Evolutionary conservation across 1,140 invertebrate species (phyloP).

Genomic region (Drosophila sechellia): DNA sequence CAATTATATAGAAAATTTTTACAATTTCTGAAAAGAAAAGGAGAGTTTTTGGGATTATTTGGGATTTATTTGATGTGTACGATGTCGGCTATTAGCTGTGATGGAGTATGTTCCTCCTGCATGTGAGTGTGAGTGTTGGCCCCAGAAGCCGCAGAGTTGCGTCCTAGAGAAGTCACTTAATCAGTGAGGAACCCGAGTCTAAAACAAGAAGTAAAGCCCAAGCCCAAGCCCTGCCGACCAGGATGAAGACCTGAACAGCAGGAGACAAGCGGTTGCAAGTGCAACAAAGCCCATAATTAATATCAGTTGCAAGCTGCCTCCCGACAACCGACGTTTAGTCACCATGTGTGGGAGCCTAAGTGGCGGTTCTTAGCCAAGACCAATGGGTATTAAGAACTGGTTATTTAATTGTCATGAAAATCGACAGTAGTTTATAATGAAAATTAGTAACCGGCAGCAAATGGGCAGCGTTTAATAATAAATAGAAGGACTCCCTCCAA

Average conservation of each 20-base stretch:
- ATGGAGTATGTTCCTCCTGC: slow-evolving; percentile 18
- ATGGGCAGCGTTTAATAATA: not conserved
- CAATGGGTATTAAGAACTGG: slow-evolving; percentile 37
- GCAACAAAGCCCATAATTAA: slow-evolving; percentile 71
- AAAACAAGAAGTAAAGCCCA: not conserved
- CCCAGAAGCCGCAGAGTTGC: slow-evolving; percentile 37
- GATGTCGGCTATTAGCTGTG: slow-evolving; percentile 24
- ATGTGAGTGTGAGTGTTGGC: not conserved
- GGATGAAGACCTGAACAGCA: not conserved
- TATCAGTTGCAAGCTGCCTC: slow-evolving; percentile 61
- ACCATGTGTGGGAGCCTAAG: slow-evolving; percentile 16
- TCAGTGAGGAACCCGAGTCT: slow-evolving; percentile 27
- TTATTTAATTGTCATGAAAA: slow-evolving; percentile 45
- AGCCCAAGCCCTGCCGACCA: not conserved
- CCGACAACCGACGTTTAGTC: slow-evolving; percentile 31
- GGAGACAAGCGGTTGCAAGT: slow-evolving; percentile 23
- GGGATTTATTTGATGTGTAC: slow-evolving; percentile 1
- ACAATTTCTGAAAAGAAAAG: not conserved
- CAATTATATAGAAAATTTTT: not conserved
- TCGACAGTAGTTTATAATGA: slow-evolving; percentile 3
- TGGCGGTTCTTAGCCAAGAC: slow-evolving; percentile 8
- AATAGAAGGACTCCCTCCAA: not conserved
- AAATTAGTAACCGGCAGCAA: slow-evolving; percentile 28
- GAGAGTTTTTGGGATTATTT: too few relatives aligned
- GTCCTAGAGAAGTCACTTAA: slow-evolving; percentile 58